A percentile compares a stretch with the other conserved stretches of the same genome.
Evolutionary conservation across 2,797 vertebrate genomes (phyloP).

Genomic region (Hafferia zeledoni): DNA sequence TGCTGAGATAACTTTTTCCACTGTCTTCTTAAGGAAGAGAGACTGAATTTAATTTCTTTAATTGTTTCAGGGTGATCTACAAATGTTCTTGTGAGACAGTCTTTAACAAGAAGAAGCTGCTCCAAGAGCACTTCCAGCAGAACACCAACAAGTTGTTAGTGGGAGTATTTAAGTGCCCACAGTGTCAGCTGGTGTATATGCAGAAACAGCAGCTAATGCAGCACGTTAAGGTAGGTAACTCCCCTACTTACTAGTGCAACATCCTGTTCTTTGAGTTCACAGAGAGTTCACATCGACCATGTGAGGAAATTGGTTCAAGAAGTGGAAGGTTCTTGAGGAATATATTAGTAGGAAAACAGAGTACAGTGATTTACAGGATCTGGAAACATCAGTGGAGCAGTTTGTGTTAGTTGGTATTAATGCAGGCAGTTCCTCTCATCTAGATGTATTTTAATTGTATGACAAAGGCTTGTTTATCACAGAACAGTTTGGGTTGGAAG

Average conservation of each 20-base stretch:
- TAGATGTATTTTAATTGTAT: not conserved
- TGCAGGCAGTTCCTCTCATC: not conserved
- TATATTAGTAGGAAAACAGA: not conserved
- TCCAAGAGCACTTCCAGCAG: constrained; percentile 94
- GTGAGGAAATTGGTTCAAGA: not conserved
- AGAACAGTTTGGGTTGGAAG: not conserved
- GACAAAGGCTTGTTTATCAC: not conserved
- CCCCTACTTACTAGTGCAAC: not conserved
- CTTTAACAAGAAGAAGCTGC: constrained; percentile 92
- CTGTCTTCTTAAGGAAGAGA: not conserved
- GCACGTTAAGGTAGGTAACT: constrained; percentile 90
- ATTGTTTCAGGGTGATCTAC: constrained; percentile 88
- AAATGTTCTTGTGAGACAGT: constrained; percentile 95
- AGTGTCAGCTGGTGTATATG: constrained; percentile 90
- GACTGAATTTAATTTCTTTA: not conserved
- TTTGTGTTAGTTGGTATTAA: not conserved
- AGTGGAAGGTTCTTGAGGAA: not conserved
- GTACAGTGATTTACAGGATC: not conserved
- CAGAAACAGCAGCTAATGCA: constrained; percentile 93
- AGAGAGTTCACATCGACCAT: not conserved
- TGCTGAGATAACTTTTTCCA: not conserved
- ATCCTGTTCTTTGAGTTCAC: not conserved
- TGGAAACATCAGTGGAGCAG: not conserved
- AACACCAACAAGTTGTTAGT: constrained; percentile 84
- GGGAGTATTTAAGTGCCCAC: constrained; percentile 94